These are phyloP conservation scores for Scaeva pyrastri DNA, from an alignment of 2,888 invertebrate genomes.

Conservation along the genomic window DNA sequence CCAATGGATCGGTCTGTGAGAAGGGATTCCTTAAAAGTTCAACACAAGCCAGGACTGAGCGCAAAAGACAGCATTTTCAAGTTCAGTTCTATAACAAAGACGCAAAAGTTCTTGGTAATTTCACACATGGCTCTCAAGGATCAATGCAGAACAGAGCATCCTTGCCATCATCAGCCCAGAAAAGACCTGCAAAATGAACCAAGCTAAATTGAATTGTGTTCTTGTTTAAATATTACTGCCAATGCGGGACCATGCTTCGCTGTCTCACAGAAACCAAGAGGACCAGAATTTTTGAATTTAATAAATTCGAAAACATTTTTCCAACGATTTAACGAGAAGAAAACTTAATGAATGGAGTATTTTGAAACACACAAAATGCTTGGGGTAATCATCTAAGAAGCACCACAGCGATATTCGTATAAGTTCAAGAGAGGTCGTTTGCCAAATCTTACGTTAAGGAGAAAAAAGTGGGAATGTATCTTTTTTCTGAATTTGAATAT, in stretches of 20 bases:
- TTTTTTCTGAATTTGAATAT: constrained; percentile 37
- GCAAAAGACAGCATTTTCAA: constrained; percentile 1
- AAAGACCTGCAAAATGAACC: not conserved
- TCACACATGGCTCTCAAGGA: constrained; percentile 6
- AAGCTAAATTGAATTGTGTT: constrained; percentile 12
- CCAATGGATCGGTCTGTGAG: constrained; percentile 26
- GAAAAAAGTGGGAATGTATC: constrained; percentile 15
- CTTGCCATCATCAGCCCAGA: not conserved
- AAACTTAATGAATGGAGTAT: constrained; percentile 46
- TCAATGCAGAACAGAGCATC: not conserved
- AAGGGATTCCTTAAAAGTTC: constrained; percentile 42
- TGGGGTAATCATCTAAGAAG: constrained; percentile 10
- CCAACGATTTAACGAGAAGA: constrained; percentile 39
- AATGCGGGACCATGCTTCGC: not conserved
- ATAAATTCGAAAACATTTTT: constrained; percentile 48
- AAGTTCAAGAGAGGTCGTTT: not conserved
- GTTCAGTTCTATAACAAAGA: constrained; percentile 1
- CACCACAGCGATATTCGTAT: not conserved
- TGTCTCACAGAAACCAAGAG: not conserved
- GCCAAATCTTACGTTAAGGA: constrained; percentile 30
- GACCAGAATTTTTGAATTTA: constrained; percentile 33
- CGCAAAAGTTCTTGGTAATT: constrained; percentile 36
- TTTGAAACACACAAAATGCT: constrained; percentile 40
- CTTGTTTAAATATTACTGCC: constrained; percentile 22
- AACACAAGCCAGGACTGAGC: not conserved